Conservation (phyloP, 2,888 invertebrate species). For the Xestia c-nigrum region DNA sequence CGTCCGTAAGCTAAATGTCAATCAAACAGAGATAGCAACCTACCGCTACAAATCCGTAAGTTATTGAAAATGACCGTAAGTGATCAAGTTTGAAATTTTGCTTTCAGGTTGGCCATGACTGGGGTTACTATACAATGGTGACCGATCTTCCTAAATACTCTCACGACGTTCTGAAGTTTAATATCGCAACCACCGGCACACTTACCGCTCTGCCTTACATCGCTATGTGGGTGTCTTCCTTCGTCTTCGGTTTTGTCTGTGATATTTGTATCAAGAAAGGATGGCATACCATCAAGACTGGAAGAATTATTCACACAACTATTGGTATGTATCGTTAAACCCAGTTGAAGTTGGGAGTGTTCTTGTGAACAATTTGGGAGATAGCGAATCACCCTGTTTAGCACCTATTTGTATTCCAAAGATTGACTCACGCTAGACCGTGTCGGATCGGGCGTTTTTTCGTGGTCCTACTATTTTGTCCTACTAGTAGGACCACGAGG, state of each 20-base stretch:
- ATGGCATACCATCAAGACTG: conserved; percentile 90
- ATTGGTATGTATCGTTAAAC: conserved; percentile 86
- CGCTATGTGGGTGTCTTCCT: conserved; percentile 92
- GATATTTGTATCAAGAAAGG: conserved; percentile 92
- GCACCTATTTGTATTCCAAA: too few species aligned
- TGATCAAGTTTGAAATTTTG: neutral
- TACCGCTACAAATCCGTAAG: too few species aligned
- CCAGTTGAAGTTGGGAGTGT: neutral
- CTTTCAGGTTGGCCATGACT: conserved; percentile 89
- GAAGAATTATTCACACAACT: conserved; percentile 92
- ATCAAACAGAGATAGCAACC: too few species aligned
- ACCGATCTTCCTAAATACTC: conserved; percentile 93
- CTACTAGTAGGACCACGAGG: too few species aligned
- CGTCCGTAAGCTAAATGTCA: too few species aligned
- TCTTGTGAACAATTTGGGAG: too few species aligned
- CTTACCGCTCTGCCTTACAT: conserved; percentile 92
- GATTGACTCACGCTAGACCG: too few species aligned
- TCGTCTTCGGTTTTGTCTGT: conserved; percentile 92
- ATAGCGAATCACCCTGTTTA: too few species aligned
- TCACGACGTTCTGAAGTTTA: conserved; percentile 91
- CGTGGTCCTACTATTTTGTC: too few species aligned
- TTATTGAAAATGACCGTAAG: too few species aligned
- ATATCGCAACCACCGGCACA: conserved; percentile 91
- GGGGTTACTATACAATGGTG: conserved; percentile 93
- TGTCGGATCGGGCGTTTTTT: too few species aligned